Evolutionary conservation across 2,797 vertebrate species (phyloP).

Genomic region (Myoxocephalus aenaeus): DNA sequence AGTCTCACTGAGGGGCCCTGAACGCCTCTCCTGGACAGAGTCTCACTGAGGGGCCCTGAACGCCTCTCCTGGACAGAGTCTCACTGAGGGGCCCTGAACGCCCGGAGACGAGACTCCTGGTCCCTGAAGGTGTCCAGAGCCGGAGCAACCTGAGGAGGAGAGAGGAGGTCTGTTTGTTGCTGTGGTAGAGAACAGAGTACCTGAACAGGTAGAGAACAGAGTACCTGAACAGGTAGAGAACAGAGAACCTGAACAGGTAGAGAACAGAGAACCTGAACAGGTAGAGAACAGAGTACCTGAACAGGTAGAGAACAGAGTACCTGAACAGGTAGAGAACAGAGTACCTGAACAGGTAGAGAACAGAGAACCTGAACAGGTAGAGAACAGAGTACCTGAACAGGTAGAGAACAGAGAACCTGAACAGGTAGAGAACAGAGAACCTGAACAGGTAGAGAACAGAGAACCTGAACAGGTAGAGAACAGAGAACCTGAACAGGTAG

Average conservation of each 20-base stretch:
- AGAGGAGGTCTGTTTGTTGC: not conserved
- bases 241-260: not conserved
- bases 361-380: slow-evolving; percentile 26
- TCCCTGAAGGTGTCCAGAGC: slow-evolving; percentile 89
- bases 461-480: too few species aligned
- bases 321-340: slow-evolving; percentile 8
- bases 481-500: slow-evolving; percentile 10
- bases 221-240: not conserved
- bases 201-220: too few species aligned
- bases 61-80: too few species aligned
- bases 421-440: not conserved
- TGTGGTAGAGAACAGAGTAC: not conserved
- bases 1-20: slow-evolving; percentile 72
- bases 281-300: not conserved
- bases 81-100: slow-evolving; percentile 62
- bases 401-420: slow-evolving; percentile 26
- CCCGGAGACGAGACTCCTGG: slow-evolving; percentile 65
- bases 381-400: not conserved
- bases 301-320: not conserved
- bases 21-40: too few species aligned
- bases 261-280: not conserved
- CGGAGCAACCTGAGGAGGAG: slow-evolving; percentile 78
- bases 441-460: slow-evolving; percentile 9
- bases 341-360: slow-evolving; percentile 5
- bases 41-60: slow-evolving; percentile 74